phyloP scores from a whole-genome alignment of 1,140 invertebrate genomes.

The Hypothenemus hampei region DNA sequence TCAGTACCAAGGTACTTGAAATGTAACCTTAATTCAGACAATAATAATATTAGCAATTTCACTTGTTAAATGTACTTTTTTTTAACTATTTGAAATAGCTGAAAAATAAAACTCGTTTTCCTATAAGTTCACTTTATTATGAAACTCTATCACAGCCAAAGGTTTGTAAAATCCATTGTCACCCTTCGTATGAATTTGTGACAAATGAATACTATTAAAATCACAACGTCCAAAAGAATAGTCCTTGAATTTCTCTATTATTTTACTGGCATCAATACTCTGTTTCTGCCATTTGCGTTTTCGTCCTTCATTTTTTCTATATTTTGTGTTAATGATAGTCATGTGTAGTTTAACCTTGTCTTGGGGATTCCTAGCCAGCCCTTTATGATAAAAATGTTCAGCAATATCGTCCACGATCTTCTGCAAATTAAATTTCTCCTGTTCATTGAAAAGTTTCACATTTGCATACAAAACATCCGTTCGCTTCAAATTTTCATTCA shows the following conservation, averaged over 20 bases:
- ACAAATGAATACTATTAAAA: constrained; percentile 47
- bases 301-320: constrained; percentile 47
- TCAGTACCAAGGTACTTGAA: too few species aligned
- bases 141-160: constrained; percentile 41
- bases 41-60: too few species aligned
- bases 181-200: constrained; percentile 43
- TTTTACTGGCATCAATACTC: constrained; percentile 47
- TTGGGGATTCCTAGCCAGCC: constrained; percentile 50
- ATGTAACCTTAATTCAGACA: too few species aligned
- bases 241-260: constrained; percentile 47
- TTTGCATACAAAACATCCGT: constrained; percentile 49
- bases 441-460: constrained; percentile 46
- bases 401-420: constrained; percentile 45
- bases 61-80: too few species aligned
- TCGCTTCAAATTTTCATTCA: constrained; percentile 49
- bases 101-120: background rate
- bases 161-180: constrained; percentile 48
- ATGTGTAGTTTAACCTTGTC: constrained; percentile 68
- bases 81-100: background rate
- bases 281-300: constrained; percentile 32
- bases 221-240: constrained; percentile 48
- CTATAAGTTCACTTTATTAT: background rate
- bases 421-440: constrained; percentile 44
- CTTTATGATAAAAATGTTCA: constrained; percentile 48
- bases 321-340: constrained; percentile 69